Percentiles rank a stretch among this genome's conserved stretches.
Conservation (phyloP, 1,140 invertebrate genomes). For the Temnothorax longispinosus region DNA sequence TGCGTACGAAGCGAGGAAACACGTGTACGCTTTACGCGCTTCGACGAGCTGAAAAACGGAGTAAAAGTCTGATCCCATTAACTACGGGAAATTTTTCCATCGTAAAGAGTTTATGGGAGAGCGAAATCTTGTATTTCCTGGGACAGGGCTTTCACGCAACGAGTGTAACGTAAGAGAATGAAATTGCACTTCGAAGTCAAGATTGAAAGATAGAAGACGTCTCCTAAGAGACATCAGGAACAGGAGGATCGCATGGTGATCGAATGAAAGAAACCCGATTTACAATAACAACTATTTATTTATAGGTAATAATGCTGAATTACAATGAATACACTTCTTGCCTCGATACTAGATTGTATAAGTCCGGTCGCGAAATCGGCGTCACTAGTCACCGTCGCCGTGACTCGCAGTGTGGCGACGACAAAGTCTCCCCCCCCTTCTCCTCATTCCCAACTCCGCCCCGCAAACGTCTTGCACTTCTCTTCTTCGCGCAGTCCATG, state of each 20-base stretch:
- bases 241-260: background rate
- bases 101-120: slow-evolving; percentile 7
- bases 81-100: background rate
- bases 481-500: background rate
- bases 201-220: background rate
- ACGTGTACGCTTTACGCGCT: slow-evolving; percentile 10
- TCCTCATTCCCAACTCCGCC: slow-evolving; percentile 41
- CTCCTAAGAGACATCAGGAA: background rate
- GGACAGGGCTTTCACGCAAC: background rate
- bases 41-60: slow-evolving; percentile 43
- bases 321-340: slow-evolving; percentile 86
- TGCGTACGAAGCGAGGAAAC: slow-evolving; percentile 9
- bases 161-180: background rate
- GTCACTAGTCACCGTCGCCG: slow-evolving; percentile 77
- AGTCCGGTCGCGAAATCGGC: slow-evolving; percentile 79
- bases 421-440: slow-evolving; percentile 4
- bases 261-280: slow-evolving; percentile 20
- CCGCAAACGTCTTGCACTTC: slow-evolving; percentile 22
- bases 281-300: slow-evolving; percentile 87
- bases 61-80: slow-evolving; percentile 8
- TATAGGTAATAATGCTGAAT: slow-evolving; percentile 86
- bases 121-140: background rate
- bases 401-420: slow-evolving; percentile 67
- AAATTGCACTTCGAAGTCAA: background rate
- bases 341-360: slow-evolving; percentile 84